phyloP scores from a whole-genome alignment of 2,797 vertebrate species.

The Arrhamphus sclerolepis region DNA sequence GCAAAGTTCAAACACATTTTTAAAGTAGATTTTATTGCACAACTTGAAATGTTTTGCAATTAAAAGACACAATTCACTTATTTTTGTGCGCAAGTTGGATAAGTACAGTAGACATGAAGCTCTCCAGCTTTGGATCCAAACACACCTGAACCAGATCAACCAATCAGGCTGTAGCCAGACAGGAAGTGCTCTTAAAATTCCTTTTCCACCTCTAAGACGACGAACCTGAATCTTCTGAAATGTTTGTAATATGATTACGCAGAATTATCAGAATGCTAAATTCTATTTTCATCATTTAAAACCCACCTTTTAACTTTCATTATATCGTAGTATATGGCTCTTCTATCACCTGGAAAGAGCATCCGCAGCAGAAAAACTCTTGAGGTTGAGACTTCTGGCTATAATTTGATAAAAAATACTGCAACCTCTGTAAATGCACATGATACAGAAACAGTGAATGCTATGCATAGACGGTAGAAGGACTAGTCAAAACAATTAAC shows the following conservation, averaged over 20 bases:
- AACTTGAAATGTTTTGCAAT: constrained; percentile 47
- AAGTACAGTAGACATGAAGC: constrained; percentile 54
- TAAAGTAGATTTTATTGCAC: constrained; percentile 69
- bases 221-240: constrained; percentile 9
- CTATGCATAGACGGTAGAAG: constrained; percentile 20
- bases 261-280: too few species aligned
- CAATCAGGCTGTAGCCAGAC: too few species aligned
- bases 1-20: neutral
- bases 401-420: constrained; percentile 1
- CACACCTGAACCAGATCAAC: constrained; percentile 28
- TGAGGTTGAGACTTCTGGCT: too few species aligned
- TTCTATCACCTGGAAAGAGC: neutral
- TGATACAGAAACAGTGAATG: constrained; percentile 18
- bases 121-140: constrained; percentile 1
- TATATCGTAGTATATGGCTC: constrained; percentile 17
- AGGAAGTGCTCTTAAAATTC: constrained; percentile 7
- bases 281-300: neutral
- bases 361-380: neutral
- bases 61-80: constrained; percentile 31
- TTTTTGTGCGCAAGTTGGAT: constrained; percentile 59
- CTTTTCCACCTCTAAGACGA: neutral
- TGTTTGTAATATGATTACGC: constrained; percentile 1
- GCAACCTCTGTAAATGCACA: constrained; percentile 19
- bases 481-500: constrained; percentile 20
- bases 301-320: neutral